Base-by-base conservation (phyloP, 2,797 vertebrate genomes). In the Anabacerthia variegaticeps region DNA sequence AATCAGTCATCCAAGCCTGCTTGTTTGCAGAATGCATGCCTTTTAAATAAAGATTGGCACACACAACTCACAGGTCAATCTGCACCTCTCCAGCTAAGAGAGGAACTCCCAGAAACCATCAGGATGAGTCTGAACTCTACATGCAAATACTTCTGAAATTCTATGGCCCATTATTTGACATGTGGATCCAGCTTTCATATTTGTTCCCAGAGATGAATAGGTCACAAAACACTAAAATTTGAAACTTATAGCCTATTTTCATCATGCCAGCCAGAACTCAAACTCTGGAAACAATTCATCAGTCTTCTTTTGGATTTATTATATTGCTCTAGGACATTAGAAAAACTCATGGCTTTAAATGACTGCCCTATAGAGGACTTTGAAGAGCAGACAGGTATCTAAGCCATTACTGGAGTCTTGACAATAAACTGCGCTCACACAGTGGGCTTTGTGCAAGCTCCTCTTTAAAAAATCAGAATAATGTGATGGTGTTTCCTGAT, bases 101-200 rank as follows among this genome's bases (percentile, higher is more conserved):
- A 85, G 22, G 9, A 82, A 22, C 7, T 86, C 36, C 54, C 55
- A 76, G 49, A 82, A 92, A 71, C 7, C 22, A 69, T 20, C 26
- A 69, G 22, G 17, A 27, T 36, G 15, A 71, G 20, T 24, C 20
- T 54, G 48, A 93, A 67, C 7, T 72, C n/a, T 41, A 46, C 10
- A 12, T 18, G 22, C 10, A 93, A 76, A 66, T 24, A 63, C 8
- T 34, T 58, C n/a, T n/a, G 28, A 80, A 77, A 78, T 49, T 65
- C 55, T 76, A 14, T 0, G 0, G 39, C 0, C 2, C 12, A 37
- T 14, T 6, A 18, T 36, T 91, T 46, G 22, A 52, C n/a, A 72
- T 0, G 0, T 12, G 34, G 28, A 52, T 20, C 3, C 39, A 51
- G 27, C 26, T 62, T 68, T 39, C 46, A 83, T 1, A 8, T 36